phyloP scores from a whole-genome alignment of 2,888 invertebrate genomes.

The Latheticus oryzae region DNA sequence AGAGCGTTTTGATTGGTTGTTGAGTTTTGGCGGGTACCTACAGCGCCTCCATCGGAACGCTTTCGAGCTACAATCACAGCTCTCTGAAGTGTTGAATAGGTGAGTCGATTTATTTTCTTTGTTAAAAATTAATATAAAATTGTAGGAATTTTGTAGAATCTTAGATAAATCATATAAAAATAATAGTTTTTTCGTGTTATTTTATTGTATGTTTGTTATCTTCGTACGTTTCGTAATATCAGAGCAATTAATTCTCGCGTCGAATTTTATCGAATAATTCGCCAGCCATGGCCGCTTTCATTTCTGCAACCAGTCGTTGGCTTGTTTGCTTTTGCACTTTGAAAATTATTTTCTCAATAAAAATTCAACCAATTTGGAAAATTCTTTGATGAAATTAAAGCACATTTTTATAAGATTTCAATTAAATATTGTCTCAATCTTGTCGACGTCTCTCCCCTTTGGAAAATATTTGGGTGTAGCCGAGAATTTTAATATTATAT shows the following conservation, averaged over 20 bases:
- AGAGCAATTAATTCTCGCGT: conserved; percentile 59
- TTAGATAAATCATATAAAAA: conserved; percentile 56
- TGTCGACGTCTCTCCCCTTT: conserved; percentile 47
- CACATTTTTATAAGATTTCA: conserved; percentile 60
- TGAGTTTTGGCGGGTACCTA: conserved; percentile 61
- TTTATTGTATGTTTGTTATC: conserved; percentile 56
- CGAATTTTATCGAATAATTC: conserved; percentile 56
- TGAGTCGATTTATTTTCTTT: conserved; percentile 56
- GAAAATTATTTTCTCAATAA: conserved; percentile 61
- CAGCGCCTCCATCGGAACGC: conserved; percentile 63
- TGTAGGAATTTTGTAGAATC: conserved; percentile 57
- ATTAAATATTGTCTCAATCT: too few species aligned
- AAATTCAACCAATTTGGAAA: conserved; percentile 36
- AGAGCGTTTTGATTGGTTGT: conserved; percentile 54
- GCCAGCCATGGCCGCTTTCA: conserved; percentile 60
- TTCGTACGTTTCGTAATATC: conserved; percentile 49
- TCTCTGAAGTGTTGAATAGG: conserved; percentile 46
- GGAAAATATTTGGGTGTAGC: conserved; percentile 65
- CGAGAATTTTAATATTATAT: conserved; percentile 64
- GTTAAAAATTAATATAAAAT: conserved; percentile 61
- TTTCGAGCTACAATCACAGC: conserved; percentile 50
- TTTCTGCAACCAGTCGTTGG: conserved; percentile 51
- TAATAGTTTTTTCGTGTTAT: conserved; percentile 63
- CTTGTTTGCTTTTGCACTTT: conserved; percentile 49
- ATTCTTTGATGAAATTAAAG: conserved; percentile 53